phyloP scores from a whole-genome alignment of 1,140 invertebrate genomes.

The Listronotus oregonensis region DNA sequence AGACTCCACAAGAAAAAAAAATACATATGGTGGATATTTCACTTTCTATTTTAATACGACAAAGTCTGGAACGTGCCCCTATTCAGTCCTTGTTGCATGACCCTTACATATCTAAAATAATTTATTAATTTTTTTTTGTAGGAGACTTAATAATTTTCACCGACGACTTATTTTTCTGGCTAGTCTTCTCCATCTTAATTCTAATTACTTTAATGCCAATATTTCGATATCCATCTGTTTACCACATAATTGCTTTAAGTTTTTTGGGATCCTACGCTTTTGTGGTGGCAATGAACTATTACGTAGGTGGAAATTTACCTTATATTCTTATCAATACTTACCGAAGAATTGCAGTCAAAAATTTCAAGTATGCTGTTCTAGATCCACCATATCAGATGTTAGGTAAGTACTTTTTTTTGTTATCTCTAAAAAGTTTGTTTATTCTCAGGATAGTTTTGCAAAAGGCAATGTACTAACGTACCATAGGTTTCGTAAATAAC shows the following conservation, averaged over 20 bases:
- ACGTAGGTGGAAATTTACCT: constrained; percentile 67
- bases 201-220: constrained; percentile 60
- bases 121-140: constrained; percentile 55
- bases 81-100: too few relatives aligned
- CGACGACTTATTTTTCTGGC: constrained; percentile 66
- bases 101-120: too few relatives aligned
- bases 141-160: constrained; percentile 62
- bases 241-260: constrained; percentile 67
- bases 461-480: too few relatives aligned
- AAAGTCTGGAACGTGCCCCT: too few relatives aligned
- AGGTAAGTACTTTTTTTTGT: constrained; percentile 59
- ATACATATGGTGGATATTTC: too few relatives aligned
- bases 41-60: too few relatives aligned
- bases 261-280: constrained; percentile 68
- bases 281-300: constrained; percentile 68
- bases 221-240: constrained; percentile 59
- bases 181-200: constrained; percentile 61
- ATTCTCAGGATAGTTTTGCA: too few relatives aligned
- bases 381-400: constrained; percentile 65
- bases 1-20: too few relatives aligned
- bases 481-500: too few relatives aligned
- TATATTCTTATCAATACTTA: constrained; percentile 73
- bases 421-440: too few relatives aligned
- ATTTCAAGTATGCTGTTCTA: constrained; percentile 66
- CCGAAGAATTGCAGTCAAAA: constrained; percentile 61